Percentiles rank a stretch among this genome's conserved stretches.
These are phyloP conservation scores for Eonycteris spelaea DNA, from an alignment of 2,113 vertebrate species.

Conservation along the genomic window DNA sequence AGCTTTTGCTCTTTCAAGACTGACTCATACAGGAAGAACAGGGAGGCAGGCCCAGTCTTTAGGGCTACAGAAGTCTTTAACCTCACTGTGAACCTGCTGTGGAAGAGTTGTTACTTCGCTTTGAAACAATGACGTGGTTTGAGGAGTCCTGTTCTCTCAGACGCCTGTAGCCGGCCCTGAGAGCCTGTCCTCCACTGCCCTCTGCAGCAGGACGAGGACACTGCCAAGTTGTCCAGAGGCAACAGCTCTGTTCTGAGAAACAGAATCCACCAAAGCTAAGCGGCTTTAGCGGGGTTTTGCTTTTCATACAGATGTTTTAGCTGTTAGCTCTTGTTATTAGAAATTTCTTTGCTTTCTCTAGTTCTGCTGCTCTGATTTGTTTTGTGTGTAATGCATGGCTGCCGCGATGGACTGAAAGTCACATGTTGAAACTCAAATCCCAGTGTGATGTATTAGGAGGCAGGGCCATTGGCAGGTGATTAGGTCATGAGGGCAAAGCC, in stretches of 20 bases:
- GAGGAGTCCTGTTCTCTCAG: background rate
- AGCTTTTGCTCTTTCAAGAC: background rate
- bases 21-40: background rate
- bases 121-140: background rate
- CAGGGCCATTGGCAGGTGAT: background rate
- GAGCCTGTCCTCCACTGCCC: conserved; percentile 62
- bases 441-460: background rate
- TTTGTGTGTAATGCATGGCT: background rate
- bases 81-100: background rate
- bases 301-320: background rate
- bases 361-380: background rate
- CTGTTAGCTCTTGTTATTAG: background rate
- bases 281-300: background rate
- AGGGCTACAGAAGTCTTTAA: background rate
- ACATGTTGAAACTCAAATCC: background rate
- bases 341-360: background rate
- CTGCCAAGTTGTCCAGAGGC: background rate
- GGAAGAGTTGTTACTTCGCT: background rate
- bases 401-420: background rate
- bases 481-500: background rate
- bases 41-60: background rate
- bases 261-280: background rate
- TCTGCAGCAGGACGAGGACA: conserved; percentile 55
- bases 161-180: background rate
- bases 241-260: background rate